phyloP scores from a whole-genome alignment of 2,888 invertebrate genomes.

The Plusia festucae region DNA sequence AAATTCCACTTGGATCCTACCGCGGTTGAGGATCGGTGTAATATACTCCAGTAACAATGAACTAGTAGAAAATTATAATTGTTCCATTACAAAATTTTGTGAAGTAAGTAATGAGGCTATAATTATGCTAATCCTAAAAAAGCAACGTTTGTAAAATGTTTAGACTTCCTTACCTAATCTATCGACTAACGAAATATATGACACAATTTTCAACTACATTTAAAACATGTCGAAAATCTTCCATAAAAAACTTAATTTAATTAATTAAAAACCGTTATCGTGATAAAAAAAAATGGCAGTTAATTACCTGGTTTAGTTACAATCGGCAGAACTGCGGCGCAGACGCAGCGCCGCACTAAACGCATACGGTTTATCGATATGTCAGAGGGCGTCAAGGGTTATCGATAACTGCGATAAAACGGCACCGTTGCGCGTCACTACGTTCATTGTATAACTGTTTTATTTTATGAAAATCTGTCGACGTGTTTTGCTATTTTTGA shows the following conservation, averaged over 20 bases:
- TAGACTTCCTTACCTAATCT: not conserved
- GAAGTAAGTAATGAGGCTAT: no score
- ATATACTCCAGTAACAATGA: no score
- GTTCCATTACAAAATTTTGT: no score
- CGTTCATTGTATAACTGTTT: slow-evolving; percentile 56
- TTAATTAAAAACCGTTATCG: slow-evolving; percentile 41
- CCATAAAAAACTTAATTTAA: slow-evolving; percentile 25
- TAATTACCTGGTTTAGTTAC: slow-evolving; percentile 65
- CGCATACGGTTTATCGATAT: slow-evolving; percentile 72
- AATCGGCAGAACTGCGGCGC: slow-evolving; percentile 54
- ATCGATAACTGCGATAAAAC: slow-evolving; percentile 73
- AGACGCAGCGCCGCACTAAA: slow-evolving; percentile 65
- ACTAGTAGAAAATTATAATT: not conserved
- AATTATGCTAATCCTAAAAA: not conserved
- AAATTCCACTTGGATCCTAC: no score
- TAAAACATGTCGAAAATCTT: slow-evolving; percentile 10
- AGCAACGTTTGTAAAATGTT: not conserved
- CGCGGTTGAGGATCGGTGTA: no score
- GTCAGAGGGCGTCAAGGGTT: slow-evolving; percentile 76
- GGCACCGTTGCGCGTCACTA: slow-evolving; percentile 75
- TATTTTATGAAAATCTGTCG: slow-evolving; percentile 43
- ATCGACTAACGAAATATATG: not conserved
- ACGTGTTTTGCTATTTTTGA: slow-evolving; percentile 19
- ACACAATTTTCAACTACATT: slow-evolving; percentile 19
- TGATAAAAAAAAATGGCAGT: slow-evolving; percentile 34